Evolutionary conservation across 2,888 invertebrate genomes (phyloP).

Genomic region (Athripsodes cinereus): DNA sequence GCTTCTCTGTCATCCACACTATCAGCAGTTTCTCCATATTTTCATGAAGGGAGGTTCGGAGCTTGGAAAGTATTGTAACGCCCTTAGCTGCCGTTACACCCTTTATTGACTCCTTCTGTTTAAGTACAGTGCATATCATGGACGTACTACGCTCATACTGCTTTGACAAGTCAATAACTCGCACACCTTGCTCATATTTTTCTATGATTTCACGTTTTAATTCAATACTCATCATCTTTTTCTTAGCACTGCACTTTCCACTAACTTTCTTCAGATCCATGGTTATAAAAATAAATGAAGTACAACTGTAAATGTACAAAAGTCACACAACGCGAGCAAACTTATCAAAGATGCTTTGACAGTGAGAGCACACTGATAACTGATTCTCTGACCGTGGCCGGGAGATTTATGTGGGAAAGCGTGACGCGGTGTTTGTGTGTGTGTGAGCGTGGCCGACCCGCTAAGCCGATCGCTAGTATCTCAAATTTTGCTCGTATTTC

Average conservation of each 20-base stretch:
- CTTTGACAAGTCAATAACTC: constrained; percentile 25
- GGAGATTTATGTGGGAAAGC: not conserved
- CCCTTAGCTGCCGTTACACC: constrained; percentile 24
- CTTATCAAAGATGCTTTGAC: not conserved
- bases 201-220: constrained; percentile 26
- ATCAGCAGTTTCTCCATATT: constrained; percentile 25
- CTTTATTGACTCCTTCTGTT: constrained; percentile 26
- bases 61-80: constrained; percentile 25
- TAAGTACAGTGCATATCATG: constrained; percentile 27
- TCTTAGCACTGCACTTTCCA: constrained; percentile 13
- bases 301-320: constrained; percentile 3
- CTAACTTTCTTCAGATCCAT: constrained; percentile 15
- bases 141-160: constrained; percentile 21
- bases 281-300: constrained; percentile 17
- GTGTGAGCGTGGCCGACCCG: too few relatives aligned
- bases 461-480: too few relatives aligned
- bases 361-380: not conserved
- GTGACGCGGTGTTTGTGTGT: not conserved
- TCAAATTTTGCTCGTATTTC: too few relatives aligned
- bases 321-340: not conserved
- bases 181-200: constrained; percentile 24
- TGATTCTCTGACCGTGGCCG: not conserved
- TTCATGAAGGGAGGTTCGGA: constrained; percentile 21
- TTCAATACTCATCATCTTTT: constrained; percentile 24
- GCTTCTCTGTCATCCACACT: constrained; percentile 27